These are phyloP conservation scores for Trissolcus basalis DNA, from an alignment of 1,140 invertebrate genomes.

Conservation along the genomic window DNA sequence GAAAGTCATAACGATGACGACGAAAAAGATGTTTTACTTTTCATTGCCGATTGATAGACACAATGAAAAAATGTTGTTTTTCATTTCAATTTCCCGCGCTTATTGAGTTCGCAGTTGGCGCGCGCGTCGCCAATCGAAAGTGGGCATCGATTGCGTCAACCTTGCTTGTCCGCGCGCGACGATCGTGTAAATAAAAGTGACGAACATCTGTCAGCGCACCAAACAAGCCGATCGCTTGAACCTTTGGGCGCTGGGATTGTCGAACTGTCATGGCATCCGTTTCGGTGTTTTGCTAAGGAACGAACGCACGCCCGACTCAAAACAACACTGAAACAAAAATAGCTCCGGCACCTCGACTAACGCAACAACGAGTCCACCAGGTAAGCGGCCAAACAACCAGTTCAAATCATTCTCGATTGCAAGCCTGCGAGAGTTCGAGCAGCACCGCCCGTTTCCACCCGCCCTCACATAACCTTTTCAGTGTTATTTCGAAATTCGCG, in stretches of 20 bases:
- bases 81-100: background rate
- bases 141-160: constrained; percentile 46
- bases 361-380: constrained; percentile 22
- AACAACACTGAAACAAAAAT: constrained; percentile 18
- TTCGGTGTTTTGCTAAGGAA: constrained; percentile 60
- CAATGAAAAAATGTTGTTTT: background rate
- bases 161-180: constrained; percentile 19
- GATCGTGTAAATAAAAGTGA: constrained; percentile 54
- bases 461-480: constrained; percentile 1
- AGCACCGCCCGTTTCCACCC: constrained; percentile 12
- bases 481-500: constrained; percentile 2
- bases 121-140: constrained; percentile 13
- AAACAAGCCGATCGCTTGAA: constrained; percentile 45
- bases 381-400: constrained; percentile 21
- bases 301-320: constrained; percentile 3
- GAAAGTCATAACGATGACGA: too few species aligned
- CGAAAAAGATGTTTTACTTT: too few species aligned
- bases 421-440: background rate
- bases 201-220: constrained; percentile 55
- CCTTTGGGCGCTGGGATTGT: constrained; percentile 38
- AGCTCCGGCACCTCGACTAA: constrained; percentile 20
- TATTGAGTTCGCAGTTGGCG: constrained; percentile 10
- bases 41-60: too few species aligned
- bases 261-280: constrained; percentile 68
- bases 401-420: background rate